Conservation (phyloP, 2,113 vertebrate species). For the Strix aluco region DNA sequence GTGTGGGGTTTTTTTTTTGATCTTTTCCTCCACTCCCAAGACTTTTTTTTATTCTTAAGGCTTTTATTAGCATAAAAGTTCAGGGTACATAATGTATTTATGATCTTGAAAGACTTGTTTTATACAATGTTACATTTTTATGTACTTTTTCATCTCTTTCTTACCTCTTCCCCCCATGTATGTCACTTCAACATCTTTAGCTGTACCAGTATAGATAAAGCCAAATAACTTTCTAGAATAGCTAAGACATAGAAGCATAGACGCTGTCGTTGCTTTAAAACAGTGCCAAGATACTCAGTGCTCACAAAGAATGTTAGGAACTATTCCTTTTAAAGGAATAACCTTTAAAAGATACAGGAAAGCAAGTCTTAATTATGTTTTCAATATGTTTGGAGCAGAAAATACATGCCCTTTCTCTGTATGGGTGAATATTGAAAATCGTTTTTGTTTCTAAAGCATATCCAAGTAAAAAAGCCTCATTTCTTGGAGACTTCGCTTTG, state of each 20-base stretch:
- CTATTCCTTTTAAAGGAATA: conserved; percentile 26
- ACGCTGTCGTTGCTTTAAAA: not conserved
- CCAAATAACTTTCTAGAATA: not conserved
- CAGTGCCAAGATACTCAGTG: not conserved
- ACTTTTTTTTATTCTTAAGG: not conserved
- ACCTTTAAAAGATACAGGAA: not conserved
- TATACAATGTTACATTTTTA: not conserved
- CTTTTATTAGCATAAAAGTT: not conserved
- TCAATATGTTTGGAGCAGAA: not conserved
- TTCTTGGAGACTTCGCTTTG: not conserved
- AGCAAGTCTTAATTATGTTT: not conserved
- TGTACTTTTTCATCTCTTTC: not conserved
- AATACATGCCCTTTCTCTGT: not conserved
- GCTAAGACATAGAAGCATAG: not conserved
- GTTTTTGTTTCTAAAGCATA: not conserved
- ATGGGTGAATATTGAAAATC: not conserved
- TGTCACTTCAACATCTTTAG: not conserved
- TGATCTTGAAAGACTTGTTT: not conserved
- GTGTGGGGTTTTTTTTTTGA: not conserved
- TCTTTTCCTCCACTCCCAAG: not conserved
- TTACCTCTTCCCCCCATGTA: not conserved
- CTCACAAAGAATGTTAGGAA: not conserved
- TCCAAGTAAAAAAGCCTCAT: not conserved
- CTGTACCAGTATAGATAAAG: not conserved
- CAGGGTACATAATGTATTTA: not conserved